These are phyloP conservation scores for Branchipolynoe longqiensis DNA, from an alignment of 2,888 invertebrate species.

Conservation along the genomic window DNA sequence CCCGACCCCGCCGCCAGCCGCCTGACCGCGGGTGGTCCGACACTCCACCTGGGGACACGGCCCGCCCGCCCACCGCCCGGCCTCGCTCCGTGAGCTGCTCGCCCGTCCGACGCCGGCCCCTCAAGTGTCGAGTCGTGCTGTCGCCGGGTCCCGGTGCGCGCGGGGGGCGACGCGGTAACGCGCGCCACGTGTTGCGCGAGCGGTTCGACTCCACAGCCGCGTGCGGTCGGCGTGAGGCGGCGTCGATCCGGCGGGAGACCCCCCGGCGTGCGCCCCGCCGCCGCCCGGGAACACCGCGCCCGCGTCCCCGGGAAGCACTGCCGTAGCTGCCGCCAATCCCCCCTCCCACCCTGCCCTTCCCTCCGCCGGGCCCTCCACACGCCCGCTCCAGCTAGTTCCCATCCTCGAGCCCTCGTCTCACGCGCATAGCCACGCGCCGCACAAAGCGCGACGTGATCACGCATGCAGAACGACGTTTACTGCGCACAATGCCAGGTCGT, in stretches of 20 bases:
- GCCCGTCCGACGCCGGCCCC: background rate
- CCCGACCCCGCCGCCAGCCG: no score
- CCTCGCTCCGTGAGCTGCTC: background rate
- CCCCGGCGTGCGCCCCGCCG: background rate
- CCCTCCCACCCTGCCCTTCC: background rate
- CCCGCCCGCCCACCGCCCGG: background rate
- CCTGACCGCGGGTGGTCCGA: background rate
- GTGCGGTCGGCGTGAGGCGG: background rate
- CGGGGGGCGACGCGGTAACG: background rate
- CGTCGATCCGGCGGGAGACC: background rate
- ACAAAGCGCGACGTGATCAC: slow-evolving; percentile 2
- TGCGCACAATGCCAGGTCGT: background rate
- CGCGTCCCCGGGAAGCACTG: background rate
- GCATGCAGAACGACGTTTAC: background rate
- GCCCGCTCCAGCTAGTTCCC: no score
- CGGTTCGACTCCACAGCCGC: background rate
- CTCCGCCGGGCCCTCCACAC: background rate
- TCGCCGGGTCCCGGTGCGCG: background rate
- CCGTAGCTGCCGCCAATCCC: background rate
- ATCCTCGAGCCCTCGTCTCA: no score
- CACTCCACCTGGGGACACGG: background rate
- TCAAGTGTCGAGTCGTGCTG: background rate
- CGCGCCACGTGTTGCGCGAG: slow-evolving; percentile 26
- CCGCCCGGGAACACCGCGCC: background rate
- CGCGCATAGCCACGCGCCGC: background rate